A percentile compares a stretch with the other conserved stretches of the same genome.
phyloP scores from a whole-genome alignment of 2,888 invertebrate genomes.

The Drosophila meridionalis region DNA sequence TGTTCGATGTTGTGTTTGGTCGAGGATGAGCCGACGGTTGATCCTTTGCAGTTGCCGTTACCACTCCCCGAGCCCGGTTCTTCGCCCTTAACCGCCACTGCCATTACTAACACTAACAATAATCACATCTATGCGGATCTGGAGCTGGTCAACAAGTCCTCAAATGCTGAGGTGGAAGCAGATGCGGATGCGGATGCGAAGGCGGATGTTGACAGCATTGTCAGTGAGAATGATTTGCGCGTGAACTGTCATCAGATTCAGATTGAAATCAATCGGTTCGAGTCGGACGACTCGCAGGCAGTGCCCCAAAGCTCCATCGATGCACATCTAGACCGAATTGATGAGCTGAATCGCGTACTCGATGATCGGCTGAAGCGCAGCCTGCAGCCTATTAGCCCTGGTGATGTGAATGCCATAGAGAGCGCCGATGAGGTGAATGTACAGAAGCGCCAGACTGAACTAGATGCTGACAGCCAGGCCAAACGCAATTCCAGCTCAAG shows the following conservation, averaged over 20 bases:
- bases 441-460: slow-evolving; percentile 18
- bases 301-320: slow-evolving; percentile 82
- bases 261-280: slow-evolving; percentile 78
- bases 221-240: slow-evolving; percentile 50
- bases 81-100: slow-evolving; percentile 41
- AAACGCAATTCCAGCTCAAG: slow-evolving; percentile 82
- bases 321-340: slow-evolving; percentile 84
- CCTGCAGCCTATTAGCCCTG: slow-evolving; percentile 59
- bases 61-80: slow-evolving; percentile 8
- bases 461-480: slow-evolving; percentile 49
- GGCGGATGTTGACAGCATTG: slow-evolving; percentile 50
- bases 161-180: background rate
- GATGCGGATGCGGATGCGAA: slow-evolving; percentile 6
- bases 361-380: slow-evolving; percentile 83
- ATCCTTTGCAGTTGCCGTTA: slow-evolving; percentile 29
- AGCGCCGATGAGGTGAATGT: slow-evolving; percentile 48
- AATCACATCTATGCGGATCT: slow-evolving; percentile 84
- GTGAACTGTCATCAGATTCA: slow-evolving; percentile 57
- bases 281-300: slow-evolving; percentile 9
- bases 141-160: slow-evolving; percentile 65
- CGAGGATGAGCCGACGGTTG: slow-evolving; percentile 63
- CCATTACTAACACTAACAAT: slow-evolving; percentile 73
- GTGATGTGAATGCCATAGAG: slow-evolving; percentile 81
- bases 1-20: slow-evolving; percentile 82
- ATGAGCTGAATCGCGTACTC: slow-evolving; percentile 82